These are phyloP conservation scores for Agriopis marginaria DNA, from an alignment of 2,888 invertebrate genomes.

Conservation along the genomic window DNA sequence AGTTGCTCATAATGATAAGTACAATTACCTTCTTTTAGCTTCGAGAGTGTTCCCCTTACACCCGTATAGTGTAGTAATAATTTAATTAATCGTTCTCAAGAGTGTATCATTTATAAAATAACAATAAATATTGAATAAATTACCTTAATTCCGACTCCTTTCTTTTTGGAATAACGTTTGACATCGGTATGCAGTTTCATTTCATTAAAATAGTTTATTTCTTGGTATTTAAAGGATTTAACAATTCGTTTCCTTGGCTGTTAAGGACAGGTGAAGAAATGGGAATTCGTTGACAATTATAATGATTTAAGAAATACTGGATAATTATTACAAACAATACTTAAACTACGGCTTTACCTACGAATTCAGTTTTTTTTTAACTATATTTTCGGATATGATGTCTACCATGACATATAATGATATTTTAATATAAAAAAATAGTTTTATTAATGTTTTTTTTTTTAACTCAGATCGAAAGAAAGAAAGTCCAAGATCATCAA, in stretches of 20 bases:
- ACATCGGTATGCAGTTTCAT: slow-evolving; percentile 5
- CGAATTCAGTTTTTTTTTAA: not conserved
- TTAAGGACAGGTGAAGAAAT: slow-evolving; percentile 31
- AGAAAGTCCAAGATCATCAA: no score
- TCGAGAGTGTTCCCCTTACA: no score
- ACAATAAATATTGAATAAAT: slow-evolving; percentile 13
- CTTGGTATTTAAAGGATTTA: slow-evolving; percentile 28
- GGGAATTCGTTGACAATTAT: slow-evolving; percentile 27
- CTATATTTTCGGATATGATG: no score
- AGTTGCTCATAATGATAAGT: no score
- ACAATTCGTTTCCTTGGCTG: slow-evolving; percentile 27
- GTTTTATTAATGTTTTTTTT: no score
- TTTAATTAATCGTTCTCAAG: not conserved
- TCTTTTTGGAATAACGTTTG: slow-evolving; percentile 4
- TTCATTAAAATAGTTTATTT: slow-evolving; percentile 39
- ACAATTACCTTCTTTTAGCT: no score
- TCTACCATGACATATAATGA: no score
- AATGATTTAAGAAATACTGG: slow-evolving; percentile 25
- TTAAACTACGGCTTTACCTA: not conserved
- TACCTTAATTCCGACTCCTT: slow-evolving; percentile 3
- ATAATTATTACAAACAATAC: not conserved
- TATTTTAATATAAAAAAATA: no score
- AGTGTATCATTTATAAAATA: slow-evolving; percentile 4
- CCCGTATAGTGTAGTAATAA: not conserved
- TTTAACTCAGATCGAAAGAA: no score